Percentiles rank a stretch among this genome's conserved stretches.
phyloP scores from a whole-genome alignment of 2,888 invertebrate species.

The Lasioglossum lativentre region DNA sequence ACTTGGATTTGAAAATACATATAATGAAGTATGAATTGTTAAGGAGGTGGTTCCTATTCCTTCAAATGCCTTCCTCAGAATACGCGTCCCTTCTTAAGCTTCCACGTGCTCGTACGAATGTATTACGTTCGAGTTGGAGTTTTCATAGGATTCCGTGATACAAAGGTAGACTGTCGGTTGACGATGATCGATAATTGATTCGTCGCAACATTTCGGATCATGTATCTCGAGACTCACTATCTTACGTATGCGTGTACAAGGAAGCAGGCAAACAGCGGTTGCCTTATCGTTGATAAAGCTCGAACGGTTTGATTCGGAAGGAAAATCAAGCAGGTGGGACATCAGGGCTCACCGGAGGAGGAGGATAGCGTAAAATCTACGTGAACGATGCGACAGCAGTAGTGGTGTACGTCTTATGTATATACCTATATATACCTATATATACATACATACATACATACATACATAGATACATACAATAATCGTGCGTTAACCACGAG shows the following conservation, averaged over 20 bases:
- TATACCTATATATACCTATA: neutral
- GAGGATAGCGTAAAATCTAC: conserved; percentile 4
- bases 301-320: neutral
- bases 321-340: neutral
- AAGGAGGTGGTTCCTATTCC: conserved; percentile 1
- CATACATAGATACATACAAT: neutral
- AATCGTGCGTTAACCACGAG: neutral
- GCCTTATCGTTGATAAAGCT: neutral
- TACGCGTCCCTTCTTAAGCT: neutral
- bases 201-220: neutral
- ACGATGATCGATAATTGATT: neutral
- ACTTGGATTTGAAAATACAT: neutral
- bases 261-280: neutral
- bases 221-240: neutral
- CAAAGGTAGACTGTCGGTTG: neutral
- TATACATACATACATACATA: neutral
- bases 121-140: neutral
- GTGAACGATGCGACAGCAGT: neutral
- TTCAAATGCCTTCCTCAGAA: conserved; percentile 13
- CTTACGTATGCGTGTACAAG: conserved; percentile 4
- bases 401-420: neutral
- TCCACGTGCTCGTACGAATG: neutral
- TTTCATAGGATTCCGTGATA: neutral
- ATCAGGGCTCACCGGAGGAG: neutral
- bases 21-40: conserved; percentile 3